Conservation (phyloP, 1,140 invertebrate species). For the Nautilus pompilius region DNA sequence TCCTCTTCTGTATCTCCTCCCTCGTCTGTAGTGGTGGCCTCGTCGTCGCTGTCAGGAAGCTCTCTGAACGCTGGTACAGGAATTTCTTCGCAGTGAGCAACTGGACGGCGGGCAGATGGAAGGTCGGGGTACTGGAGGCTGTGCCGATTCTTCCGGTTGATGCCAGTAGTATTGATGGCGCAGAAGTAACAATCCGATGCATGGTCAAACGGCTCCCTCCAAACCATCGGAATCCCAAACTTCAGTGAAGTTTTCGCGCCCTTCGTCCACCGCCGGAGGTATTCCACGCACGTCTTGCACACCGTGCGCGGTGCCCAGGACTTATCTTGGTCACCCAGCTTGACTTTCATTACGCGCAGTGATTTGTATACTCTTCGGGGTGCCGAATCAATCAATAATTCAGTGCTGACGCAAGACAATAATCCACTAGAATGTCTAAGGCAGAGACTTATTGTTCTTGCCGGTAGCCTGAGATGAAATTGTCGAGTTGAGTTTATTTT, state of each 20-base stretch:
- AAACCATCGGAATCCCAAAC: background rate
- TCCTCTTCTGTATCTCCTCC: background rate
- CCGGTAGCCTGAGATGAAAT: too few species aligned
- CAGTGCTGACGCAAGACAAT: too few species aligned
- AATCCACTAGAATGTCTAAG: too few species aligned
- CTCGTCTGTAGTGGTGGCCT: background rate
- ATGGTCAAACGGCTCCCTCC: background rate
- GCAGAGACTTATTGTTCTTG: too few species aligned
- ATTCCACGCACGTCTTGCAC: background rate
- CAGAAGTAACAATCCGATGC: background rate
- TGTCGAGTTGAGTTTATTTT: too few species aligned
- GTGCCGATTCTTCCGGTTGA: background rate
- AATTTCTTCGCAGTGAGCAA: background rate
- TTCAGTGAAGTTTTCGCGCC: background rate
- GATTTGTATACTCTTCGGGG: too few species aligned
- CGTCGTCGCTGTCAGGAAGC: background rate
- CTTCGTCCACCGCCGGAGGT: background rate
- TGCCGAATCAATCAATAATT: too few species aligned
- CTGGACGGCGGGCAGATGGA: background rate
- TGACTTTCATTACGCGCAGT: too few species aligned
- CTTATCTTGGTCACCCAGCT: background rate
- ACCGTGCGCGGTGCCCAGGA: background rate
- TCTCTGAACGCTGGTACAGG: background rate
- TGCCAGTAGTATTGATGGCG: background rate
- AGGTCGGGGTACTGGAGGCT: background rate